Percentiles rank a stretch among this genome's conserved stretches.
Conservation (phyloP, 2,888 invertebrate species). For the Drosophila merina region DNA sequence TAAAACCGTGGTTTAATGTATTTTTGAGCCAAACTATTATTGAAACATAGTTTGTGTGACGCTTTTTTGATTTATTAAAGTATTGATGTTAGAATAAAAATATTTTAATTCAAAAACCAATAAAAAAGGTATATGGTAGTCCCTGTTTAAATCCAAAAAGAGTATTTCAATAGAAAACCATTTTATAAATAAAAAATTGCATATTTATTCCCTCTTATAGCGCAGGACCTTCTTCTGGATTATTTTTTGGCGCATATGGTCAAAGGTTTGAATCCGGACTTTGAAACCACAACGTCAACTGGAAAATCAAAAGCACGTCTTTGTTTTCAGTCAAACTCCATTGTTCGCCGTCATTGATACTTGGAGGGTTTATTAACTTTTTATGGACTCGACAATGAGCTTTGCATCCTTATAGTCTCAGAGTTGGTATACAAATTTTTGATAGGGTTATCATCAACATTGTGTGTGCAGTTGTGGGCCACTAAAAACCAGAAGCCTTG, state of each 20-base stretch:
- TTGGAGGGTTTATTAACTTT: slow-evolving; percentile 64
- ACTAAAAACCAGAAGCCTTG: slow-evolving; percentile 24
- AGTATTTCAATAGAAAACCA: slow-evolving; percentile 2
- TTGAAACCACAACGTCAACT: slow-evolving; percentile 69
- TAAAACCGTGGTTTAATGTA: background rate
- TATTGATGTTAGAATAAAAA: background rate
- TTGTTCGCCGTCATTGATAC: slow-evolving; percentile 58
- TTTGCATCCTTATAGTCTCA: slow-evolving; percentile 37
- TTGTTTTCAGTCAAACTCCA: slow-evolving; percentile 52
- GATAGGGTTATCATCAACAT: slow-evolving; percentile 63
- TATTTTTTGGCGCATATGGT: slow-evolving; percentile 74
- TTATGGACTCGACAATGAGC: slow-evolving; percentile 62
- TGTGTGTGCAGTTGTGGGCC: slow-evolving; percentile 44
- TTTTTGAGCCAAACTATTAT: background rate
- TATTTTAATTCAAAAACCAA: background rate
- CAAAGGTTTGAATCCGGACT: slow-evolving; percentile 63
- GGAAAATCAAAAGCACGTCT: slow-evolving; percentile 73
- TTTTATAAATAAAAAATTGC: slow-evolving; percentile 6
- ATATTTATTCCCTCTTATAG: background rate
- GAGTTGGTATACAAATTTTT: slow-evolving; percentile 51
- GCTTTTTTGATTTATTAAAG: background rate
- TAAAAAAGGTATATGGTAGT: background rate
- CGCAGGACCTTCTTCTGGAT: background rate
- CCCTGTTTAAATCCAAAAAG: background rate
- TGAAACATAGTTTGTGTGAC: no score